Evolutionary conservation across 2,113 vertebrate species (phyloP), one percentile per base, ranked within the genome.

Genomic region (Bufo gargarizans): DNA sequence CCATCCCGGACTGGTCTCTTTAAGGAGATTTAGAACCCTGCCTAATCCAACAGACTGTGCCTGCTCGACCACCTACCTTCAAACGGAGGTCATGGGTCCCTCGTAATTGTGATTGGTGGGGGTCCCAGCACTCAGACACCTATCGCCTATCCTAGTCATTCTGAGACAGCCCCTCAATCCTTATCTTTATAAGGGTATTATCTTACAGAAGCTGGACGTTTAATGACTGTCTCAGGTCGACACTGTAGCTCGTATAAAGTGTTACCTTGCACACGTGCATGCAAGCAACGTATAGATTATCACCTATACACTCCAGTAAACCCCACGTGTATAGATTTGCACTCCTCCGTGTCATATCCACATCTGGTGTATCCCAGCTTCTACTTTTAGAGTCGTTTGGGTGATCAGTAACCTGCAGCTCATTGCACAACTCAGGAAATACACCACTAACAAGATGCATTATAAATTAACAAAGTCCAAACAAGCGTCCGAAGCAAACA

Each of bases 381-480:
- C 7, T 59, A 80, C 53, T 49, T 83, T 67, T 49, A 49, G 45
- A 82, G 81, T 22, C 61, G 22, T 50, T 33, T n/a, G 53, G 59
- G 61, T 67, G 81, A 82, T 82, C 33, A 82, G 81, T 82, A 82
- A 82, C 81, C 63, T 16, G 63, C 11, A 19, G 59, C 47, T 50
- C 61, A 53, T 83, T 83, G 61, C 81, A 83, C 61, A 83, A 83
- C 20, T 47, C 81, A 83, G 61, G 80, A 67, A 83, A 63, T 83
- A 50, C 47, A 50, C 81, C 4, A 16, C 61, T 22, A 53, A 67
- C 47, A 69, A 83, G 47, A 53, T 14, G 59, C 81, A 83, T 67
- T 83, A 83, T 53, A 69, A 69, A 83, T 83, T 83, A 69, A 67
- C 81, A 83, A 83, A 83, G 81, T 83, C 81, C 81, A 83, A 83